Percentiles rank a stretch among this genome's conserved stretches.
These are phyloP conservation scores for Lepus europaeus DNA, from an alignment of 2,113 vertebrate species.

Conservation along the genomic window DNA sequence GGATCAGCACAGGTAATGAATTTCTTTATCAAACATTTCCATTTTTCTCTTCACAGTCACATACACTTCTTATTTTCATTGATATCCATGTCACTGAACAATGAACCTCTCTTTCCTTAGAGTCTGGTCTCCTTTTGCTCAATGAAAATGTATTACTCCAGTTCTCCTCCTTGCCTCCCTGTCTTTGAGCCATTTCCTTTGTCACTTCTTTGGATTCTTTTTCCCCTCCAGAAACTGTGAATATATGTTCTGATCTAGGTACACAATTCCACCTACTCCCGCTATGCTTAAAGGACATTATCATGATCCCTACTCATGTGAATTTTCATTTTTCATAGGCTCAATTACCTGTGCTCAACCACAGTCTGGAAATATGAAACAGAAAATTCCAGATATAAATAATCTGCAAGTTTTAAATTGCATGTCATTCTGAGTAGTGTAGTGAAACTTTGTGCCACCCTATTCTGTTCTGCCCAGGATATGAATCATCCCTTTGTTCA, in stretches of 20 bases:
- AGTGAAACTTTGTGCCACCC: not conserved
- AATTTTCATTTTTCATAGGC: not conserved
- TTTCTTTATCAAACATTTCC: not conserved
- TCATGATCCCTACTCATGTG: not conserved
- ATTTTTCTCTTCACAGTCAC: not conserved
- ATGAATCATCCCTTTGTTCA: not conserved
- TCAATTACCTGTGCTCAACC: not conserved
- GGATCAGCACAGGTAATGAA: not conserved
- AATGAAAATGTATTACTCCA: not conserved
- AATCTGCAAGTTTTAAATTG: not conserved
- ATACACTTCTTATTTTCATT: not conserved
- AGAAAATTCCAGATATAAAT: constrained; percentile 11
- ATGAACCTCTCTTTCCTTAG: not conserved
- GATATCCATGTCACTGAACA: not conserved
- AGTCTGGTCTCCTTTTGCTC: not conserved
- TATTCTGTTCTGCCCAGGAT: too few relatives aligned
- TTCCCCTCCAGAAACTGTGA: not conserved
- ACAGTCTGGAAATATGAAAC: not conserved
- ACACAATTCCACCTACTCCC: not conserved
- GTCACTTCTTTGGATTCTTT: constrained; percentile 27
- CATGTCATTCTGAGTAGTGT: not conserved
- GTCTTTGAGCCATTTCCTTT: not conserved
- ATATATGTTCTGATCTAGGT: not conserved
- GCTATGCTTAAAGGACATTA: not conserved
- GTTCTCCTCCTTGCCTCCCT: not conserved